Base-by-base conservation (phyloP, 2,888 invertebrate genomes). In the Steromphala cineraria region DNA sequence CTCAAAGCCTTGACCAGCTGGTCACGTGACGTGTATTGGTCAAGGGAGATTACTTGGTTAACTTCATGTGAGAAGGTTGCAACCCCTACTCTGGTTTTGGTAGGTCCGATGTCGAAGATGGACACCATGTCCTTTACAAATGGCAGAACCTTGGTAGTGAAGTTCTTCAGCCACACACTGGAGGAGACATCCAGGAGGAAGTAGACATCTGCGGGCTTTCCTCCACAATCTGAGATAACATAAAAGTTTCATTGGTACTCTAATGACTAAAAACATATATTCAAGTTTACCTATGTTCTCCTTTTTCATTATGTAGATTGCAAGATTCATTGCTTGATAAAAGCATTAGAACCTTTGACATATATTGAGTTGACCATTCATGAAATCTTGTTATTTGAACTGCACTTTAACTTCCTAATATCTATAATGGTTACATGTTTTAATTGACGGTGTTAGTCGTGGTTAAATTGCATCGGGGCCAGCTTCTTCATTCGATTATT, bases 111-210 rank as follows among this genome's bases (percentile, higher is more conserved):
- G 55, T 81, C 78, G 17, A 81, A 79, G 53, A 79, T 56, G 21
- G 53, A 78, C 7, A 80, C 77, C 28, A 83, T 78, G 31, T 81
- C 71, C 10, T 56, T 76, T 36, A 83, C 81, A 46, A 83, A 83
- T 13, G 76, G 76, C 4, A 76, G 76, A n/a, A 76, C 53, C 36
- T 76, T 76, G 31, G 10, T 31, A 4, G 85, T 80, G 80, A 89
- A 90, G 76, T 86, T 75, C 21, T 80, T 81, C 53, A 52, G 21
- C 82, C 82, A 84, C 19, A 86, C 83, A 40, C 86, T 84, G 78
- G 78, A 84, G 28, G 86, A 87, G 17, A 82, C 80, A 71, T 87
- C 87, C 71, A 87, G 71, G 10, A 86, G 56, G 71, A 87, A 86
- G 52, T 81, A 79, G 21, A 85, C 81, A n/a, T 85, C 85, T 0